Evolutionary conservation across 2,113 vertebrate species (phyloP), one percentile per base, ranked within the genome.

Genomic region (Phyllopteryx taeniolatus): DNA sequence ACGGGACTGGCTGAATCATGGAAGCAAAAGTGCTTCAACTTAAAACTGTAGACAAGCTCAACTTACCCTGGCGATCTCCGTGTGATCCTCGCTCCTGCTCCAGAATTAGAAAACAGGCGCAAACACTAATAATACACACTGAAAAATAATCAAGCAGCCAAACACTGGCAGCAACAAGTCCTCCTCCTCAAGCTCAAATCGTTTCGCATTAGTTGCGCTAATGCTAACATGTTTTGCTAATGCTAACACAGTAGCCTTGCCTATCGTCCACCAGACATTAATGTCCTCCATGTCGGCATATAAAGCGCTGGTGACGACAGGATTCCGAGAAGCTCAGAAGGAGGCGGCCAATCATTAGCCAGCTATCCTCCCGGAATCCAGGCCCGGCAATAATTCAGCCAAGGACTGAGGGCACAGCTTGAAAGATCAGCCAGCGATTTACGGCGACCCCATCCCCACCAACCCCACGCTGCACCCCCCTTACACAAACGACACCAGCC

Each of bases 291-390:
- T 44, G 63, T 65, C 63, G 42, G 42, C n/a, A 65, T 65, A 22
- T 46, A 46, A 44, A 65, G 44, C 20, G 12, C 13, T 5, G 39
- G 20, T 39, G 35, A 39, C 62, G 11, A 13, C 39, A 9, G 19
- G 5, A 44, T 43, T 65, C 63, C 43, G 57, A 80, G 73, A 71
- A 76, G 75, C 79, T 78, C n/a, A 20, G 83, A 27, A 68, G 80
- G 76, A 62, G 86, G 91, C 87, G 84, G 90, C 88, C 86, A 88
- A 91, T 90, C 86, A 90, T 91, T 90, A 89, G 86, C 88, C 87
- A 87, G 90, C 88, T 89, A 89, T 86, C 82, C 85, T 79, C 85
- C 82, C 59, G 82, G 77, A 78, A 90, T 87, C 78, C 78, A 71
- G 66, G 76, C 83, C 72, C 74, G 83, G 86, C 84, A 84, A 88